phyloP scores from a whole-genome alignment of 2,888 invertebrate genomes.

The Conus canariensis region DNA sequence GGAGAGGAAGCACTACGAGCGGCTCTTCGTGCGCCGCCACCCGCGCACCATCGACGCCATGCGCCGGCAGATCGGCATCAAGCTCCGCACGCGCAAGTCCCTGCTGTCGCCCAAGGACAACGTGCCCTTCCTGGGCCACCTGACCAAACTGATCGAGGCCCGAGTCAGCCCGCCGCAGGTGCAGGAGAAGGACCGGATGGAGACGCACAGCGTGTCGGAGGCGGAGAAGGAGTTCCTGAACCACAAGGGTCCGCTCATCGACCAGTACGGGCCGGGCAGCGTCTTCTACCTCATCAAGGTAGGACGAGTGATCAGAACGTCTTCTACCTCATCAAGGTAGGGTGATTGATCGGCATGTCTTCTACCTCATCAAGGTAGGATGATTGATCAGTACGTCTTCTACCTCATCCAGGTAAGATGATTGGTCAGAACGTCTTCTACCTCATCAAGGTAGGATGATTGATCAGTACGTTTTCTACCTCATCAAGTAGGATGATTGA shows the following conservation, averaged over 20 bases:
- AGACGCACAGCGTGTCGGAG: slow-evolving; percentile 59
- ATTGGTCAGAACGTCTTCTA: too few relatives aligned
- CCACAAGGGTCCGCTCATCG: slow-evolving; percentile 72
- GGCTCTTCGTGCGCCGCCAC: slow-evolving; percentile 75
- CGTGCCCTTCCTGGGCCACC: slow-evolving; percentile 67
- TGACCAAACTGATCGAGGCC: slow-evolving; percentile 46
- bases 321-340: not conserved
- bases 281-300: slow-evolving; percentile 73
- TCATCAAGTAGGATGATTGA: too few relatives aligned
- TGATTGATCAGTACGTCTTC: too few relatives aligned
- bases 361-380: too few relatives aligned
- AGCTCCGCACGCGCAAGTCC: slow-evolving; percentile 64
- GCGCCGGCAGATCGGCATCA: slow-evolving; percentile 68
- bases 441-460: too few relatives aligned
- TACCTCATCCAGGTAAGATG: too few relatives aligned
- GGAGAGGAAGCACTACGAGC: slow-evolving; percentile 77
- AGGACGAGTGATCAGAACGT: too few relatives aligned
- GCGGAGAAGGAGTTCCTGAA: slow-evolving; percentile 69
- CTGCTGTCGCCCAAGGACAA: slow-evolving; percentile 60
- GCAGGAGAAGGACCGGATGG: not conserved
- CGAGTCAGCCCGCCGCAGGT: slow-evolving; percentile 46
- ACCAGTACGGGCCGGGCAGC: slow-evolving; percentile 75
- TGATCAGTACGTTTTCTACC: too few relatives aligned
- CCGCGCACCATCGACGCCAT: slow-evolving; percentile 75
- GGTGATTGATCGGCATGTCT: too few relatives aligned